Base-by-base conservation (phyloP, 2,797 vertebrate genomes). In the Oophaga sylvatica region DNA sequence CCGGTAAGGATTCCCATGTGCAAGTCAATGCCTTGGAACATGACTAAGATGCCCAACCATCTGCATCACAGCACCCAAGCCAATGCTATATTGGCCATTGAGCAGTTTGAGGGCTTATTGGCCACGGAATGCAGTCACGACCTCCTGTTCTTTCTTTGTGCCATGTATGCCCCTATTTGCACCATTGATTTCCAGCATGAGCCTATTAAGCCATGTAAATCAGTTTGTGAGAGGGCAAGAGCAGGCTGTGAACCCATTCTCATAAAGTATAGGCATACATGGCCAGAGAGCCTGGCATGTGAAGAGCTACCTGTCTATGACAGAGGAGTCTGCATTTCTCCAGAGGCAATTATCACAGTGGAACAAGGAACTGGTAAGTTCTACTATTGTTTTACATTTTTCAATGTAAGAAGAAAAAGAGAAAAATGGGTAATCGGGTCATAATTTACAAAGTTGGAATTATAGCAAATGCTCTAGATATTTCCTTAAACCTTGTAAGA, bases 21-120 rank as follows among this genome's bases (percentile, higher is more conserved):
- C 95, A 93, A 93, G 86, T 94, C 97, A 67, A 96, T 99, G 95
- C 97, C 97, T 15, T 99, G 98, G 98, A 99, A 99, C 96, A 96
- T 99, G 97, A 99, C 98, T 91, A 98, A 98, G 93, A 99, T 99
- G 98, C 98, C 98, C 80, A 99, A 99, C 95, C 98, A 99, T 93
- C 97, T 99, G 91, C 98, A 99, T 94, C 98, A 99, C 96, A 99
- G 98, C 95, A 99, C 98, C 80, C 98, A 99, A 95, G 98, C 97
- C 90, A 99, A 99, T 95, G 98, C 98, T 67, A 95, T 99, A 90
- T 95, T 99, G 93, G 97, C 98, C 91, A 99, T 99, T 90, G 98
- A 99, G 94, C 98, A 99, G 95, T 99, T 97, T 89, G 97, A 99
- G 85, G 97, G 96, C 75, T 94, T 99, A 85, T 93, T 99, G 93